Evolutionary conservation across 2,888 invertebrate genomes (phyloP), one percentile per base, ranked within the genome.

Genomic region (Prosapia bicincta): DNA sequence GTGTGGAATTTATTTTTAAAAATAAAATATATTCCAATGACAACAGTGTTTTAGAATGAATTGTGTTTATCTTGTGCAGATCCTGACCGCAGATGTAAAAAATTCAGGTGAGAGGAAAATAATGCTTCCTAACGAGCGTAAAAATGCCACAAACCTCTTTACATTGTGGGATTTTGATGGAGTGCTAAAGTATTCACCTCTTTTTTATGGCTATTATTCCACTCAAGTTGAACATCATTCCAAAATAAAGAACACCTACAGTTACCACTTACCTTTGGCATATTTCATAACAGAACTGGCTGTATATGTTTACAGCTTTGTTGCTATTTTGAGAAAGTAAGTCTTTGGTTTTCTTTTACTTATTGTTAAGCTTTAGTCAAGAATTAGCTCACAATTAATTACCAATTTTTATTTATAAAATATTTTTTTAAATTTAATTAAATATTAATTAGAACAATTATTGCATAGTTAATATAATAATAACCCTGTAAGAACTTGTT

Each of bases 111-210:
- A 91, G 78, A 87, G 95, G n/a, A 95, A 95, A 83, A 86, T 87
- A 65, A 90, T 94, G 85, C 87, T 93, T 80, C 88, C 89, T 0
- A 92, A 93, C 73, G 97, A 98, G 83, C 85, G 86, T 76, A 87
- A 88, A 25, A 93, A 92, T 78, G 92, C 97, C 0, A 92, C 93
- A n/a, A 93, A 97, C 83, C 87, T 98, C 68, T 89, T 94, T 68
- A 97, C 96, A 0, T 87, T 98, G n/a, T 97, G 97, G 96, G 95
- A 98, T 83, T 98, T 98, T 83, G 97, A 97, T 84, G 98, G 97
- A 0, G 87, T 92, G 28, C 86, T 96, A 7, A 95, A 96, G 83
- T 95, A 95, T 84, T 98, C 98, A 0, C 94, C 97, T 0, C 90
- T 99, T 81, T 99, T 99, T 86, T 99, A 99, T 84, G 99, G 99